Base-by-base conservation (phyloP, 2,113 vertebrate genomes). In the Andinoacara biseriatus region DNA sequence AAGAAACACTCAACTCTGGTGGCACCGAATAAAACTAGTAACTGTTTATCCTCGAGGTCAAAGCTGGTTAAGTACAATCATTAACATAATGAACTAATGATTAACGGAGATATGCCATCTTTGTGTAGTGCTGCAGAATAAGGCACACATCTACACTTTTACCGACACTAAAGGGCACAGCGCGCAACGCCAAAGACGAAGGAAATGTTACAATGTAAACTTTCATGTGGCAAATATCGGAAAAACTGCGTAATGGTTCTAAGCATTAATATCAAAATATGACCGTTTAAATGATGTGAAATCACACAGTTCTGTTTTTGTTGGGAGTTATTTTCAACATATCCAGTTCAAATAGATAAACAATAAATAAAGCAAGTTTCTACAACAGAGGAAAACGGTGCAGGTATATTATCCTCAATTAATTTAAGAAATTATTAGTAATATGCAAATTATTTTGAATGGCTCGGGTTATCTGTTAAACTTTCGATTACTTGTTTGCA, bases 401-500 rank as follows among this genome's bases (percentile, higher is more conserved):
- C 40, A 43, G 40, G 2, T 14, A 11, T 15, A 49, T 49, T 15
- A 46, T 14, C 11, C 43, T 49, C 15, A 69, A 43, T 38, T 46
- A 69, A 7, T 29, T 29, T 69, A 29, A 49, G 18, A 46, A 18
- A 24, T 49, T 43, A 49, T 69, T 69, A 69, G 65, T 20, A 29
- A 29, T 7, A 10, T 29, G 24, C 43, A 69, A 67, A 29, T 29
- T 24, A 67, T 46, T 49, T 67, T 1, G 26, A 67, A 49, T 18
- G 6, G 9, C 49, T 49, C 29, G 26, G 18, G 40, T 69, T 17
- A 17, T 5, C 18, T 9, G 63, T 69, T 11, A 20, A 67, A 3
- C 22, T 26, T 46, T 22, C 1, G 0, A 26, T 49, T 8, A 3
- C 22, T 29, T 69, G 63, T 11, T 18, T 8, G 15, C 0, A 0